A percentile compares a stretch with the other conserved stretches of the same genome.
These are phyloP conservation scores for Chalcosyrphus nemorum DNA, from an alignment of 2,888 invertebrate species.

Conservation along the genomic window DNA sequence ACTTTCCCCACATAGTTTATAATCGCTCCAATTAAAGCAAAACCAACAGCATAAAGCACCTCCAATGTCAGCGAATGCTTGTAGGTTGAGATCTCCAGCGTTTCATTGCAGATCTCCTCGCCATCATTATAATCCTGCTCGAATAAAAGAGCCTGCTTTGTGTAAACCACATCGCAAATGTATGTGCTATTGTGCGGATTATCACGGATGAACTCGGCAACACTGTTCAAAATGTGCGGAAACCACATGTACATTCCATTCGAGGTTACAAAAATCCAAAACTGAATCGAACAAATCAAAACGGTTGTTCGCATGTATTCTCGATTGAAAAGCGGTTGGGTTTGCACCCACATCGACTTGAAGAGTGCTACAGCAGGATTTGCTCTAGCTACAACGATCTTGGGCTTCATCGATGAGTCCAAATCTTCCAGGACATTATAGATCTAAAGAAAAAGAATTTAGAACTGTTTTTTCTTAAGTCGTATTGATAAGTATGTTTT, in stretches of 20 bases:
- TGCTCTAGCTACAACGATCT: constrained; percentile 20
- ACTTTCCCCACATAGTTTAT: constrained; percentile 77
- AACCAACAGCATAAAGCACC: constrained; percentile 76
- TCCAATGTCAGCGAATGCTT: constrained; percentile 77
- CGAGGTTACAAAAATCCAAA: constrained; percentile 78
- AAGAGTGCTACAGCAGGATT: constrained; percentile 72
- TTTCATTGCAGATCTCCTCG: constrained; percentile 75
- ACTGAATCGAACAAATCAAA: constrained; percentile 78
- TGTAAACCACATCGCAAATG: constrained; percentile 77
- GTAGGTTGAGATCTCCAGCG: constrained; percentile 77
- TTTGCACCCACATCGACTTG: constrained; percentile 79
- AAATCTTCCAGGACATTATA: constrained; percentile 75
- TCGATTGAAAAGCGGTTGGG: constrained; percentile 78
- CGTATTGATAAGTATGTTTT: constrained; percentile 28
- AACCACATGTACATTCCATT: constrained; percentile 81
- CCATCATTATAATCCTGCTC: not conserved
- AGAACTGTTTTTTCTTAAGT: not conserved
- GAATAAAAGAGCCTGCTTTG: constrained; percentile 70
- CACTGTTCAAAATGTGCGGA: constrained; percentile 79
- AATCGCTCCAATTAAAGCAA: constrained; percentile 77
- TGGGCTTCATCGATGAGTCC: constrained; percentile 70
- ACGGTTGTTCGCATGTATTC: constrained; percentile 77
- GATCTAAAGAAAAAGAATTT: constrained; percentile 64
- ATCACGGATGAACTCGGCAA: constrained; percentile 76
- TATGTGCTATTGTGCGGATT: constrained; percentile 76